Percentiles rank a stretch among this genome's conserved stretches.
Evolutionary conservation across 2,113 vertebrate species (phyloP).

Genomic region (Tragelaphus scriptus): DNA sequence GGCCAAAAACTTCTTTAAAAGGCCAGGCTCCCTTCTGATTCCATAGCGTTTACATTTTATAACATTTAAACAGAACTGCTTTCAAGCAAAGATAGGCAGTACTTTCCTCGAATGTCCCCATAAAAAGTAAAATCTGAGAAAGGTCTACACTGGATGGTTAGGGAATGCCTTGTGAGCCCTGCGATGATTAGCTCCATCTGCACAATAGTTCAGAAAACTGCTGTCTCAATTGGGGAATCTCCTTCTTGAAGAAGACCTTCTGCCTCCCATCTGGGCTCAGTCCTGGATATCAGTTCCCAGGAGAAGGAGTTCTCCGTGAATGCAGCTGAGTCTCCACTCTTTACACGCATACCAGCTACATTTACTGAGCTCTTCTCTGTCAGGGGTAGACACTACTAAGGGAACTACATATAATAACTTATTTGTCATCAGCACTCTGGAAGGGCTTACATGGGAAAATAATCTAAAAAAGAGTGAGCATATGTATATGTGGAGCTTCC

Average conservation of each 20-base stretch:
- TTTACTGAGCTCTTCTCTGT: neutral
- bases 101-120: conserved; percentile 49
- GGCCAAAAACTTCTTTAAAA: conserved; percentile 56
- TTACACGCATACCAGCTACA: neutral
- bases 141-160: neutral
- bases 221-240: neutral
- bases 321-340: neutral
- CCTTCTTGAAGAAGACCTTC: neutral
- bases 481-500: neutral
- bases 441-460: neutral
- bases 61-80: conserved; percentile 43
- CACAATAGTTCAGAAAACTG: neutral
- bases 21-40: conserved; percentile 31
- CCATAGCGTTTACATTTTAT: conserved; percentile 57
- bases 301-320: neutral
- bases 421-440: neutral
- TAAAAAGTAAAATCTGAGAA: conserved; percentile 62
- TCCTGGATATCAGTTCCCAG: neutral
- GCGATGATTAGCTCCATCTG: neutral
- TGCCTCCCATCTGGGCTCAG: neutral
- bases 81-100: conserved; percentile 58
- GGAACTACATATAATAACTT: neutral
- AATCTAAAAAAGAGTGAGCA: neutral
- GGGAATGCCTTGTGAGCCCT: neutral
- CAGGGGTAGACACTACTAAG: neutral